Evolutionary conservation across 37 sponge, comb jelly and placozoan species (phyloP).

Genomic region (Crambe crambe): DNA sequence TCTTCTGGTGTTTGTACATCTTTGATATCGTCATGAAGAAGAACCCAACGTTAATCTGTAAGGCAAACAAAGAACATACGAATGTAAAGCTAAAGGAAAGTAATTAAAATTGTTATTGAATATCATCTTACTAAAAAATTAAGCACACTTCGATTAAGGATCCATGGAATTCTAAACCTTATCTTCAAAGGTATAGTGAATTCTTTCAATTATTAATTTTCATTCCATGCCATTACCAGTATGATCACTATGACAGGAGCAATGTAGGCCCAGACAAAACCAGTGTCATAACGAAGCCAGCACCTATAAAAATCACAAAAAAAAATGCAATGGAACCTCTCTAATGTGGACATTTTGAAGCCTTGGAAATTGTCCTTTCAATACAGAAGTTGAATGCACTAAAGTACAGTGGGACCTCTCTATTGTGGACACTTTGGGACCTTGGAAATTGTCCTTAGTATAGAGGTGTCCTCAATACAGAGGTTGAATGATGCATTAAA

Average conservation of each 20-base stretch:
- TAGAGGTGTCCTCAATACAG: neutral
- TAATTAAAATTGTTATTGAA: neutral
- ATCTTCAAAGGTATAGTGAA: no score
- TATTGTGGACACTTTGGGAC: no score
- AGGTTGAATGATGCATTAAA: no score
- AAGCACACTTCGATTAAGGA: neutral
- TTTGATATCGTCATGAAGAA: slow-evolving; percentile 52
- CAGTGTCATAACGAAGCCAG: slow-evolving; percentile 59
- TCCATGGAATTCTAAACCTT: no score
- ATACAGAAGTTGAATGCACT: no score
- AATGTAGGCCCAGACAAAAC: slow-evolving; percentile 67
- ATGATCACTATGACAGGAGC: slow-evolving; percentile 70
- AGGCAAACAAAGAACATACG: neutral
- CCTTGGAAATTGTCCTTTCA: no score
- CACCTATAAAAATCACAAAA: slow-evolving; percentile 45
- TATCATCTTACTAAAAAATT: neutral
- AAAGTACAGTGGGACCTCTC: no score
- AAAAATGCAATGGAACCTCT: no score
- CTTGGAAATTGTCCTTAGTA: no score
- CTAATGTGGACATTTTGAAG: no score
- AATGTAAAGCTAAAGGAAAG: neutral
- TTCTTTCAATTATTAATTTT: no score
- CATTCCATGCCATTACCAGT: slow-evolving; percentile 26
- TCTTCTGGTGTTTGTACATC: slow-evolving; percentile 42
- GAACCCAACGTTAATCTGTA: slow-evolving; percentile 57